Evolutionary conservation across 1,140 invertebrate genomes (phyloP).

Genomic region (Aphidius ervi): DNA sequence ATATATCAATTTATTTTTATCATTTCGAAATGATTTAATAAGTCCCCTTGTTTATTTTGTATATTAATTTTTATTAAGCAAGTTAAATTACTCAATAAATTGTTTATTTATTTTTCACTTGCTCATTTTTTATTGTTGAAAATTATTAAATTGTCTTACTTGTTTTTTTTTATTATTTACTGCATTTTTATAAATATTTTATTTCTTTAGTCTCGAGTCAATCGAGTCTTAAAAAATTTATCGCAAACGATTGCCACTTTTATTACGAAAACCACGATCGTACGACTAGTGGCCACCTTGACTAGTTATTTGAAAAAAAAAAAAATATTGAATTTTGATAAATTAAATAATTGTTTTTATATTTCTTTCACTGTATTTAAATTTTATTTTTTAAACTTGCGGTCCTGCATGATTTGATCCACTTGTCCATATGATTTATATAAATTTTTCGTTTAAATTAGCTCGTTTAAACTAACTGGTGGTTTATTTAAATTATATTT

Average conservation of each 20-base stretch:
- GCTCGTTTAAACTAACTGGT: too few species aligned
- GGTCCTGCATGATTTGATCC: constrained; percentile 18
- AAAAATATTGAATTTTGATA: not conserved
- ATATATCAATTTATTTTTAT: constrained; percentile 45
- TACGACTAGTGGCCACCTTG: constrained; percentile 52
- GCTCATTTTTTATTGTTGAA: not conserved
- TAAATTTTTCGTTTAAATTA: not conserved
- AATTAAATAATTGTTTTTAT: constrained; percentile 33
- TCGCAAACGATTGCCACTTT: constrained; percentile 32
- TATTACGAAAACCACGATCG: constrained; percentile 41
- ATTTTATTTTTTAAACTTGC: constrained; percentile 22
- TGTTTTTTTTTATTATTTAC: too few species aligned
- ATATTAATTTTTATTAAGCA: not conserved
- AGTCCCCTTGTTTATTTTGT: constrained; percentile 33
- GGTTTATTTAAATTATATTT: too few species aligned
- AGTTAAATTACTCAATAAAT: constrained; percentile 32
- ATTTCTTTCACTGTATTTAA: constrained; percentile 16
- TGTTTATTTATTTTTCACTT: constrained; percentile 17
- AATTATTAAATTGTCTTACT: too few species aligned
- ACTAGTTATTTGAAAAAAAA: constrained; percentile 43
- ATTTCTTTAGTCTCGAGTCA: constrained; percentile 30
- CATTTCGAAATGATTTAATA: constrained; percentile 44
- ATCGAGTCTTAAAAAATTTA: constrained; percentile 30
- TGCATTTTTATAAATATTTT: not conserved
- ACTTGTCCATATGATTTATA: constrained; percentile 2